Percentiles rank a stretch among this genome's conserved stretches.
Evolutionary conservation across 2,888 invertebrate species (phyloP).

Genomic region (Slavum lentiscoides): DNA sequence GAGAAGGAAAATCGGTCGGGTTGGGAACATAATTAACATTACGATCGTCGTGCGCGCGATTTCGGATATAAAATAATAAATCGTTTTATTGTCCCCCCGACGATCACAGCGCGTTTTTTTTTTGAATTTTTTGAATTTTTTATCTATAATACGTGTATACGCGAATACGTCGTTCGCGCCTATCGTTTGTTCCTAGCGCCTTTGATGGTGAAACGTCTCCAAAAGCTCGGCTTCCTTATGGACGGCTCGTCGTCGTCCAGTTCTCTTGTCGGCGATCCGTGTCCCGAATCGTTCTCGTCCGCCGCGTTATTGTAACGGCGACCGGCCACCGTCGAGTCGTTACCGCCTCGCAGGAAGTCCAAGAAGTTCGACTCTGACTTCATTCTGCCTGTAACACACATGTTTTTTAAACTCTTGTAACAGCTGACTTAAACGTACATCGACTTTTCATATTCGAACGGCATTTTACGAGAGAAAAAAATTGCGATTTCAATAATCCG

Average conservation of each 20-base stretch:
- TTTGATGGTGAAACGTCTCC: conserved; percentile 58
- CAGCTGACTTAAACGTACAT: no score
- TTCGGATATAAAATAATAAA: no score
- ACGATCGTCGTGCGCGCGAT: no score
- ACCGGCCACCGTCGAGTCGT: conserved; percentile 57
- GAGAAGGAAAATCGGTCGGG: no score
- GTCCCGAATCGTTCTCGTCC: conserved; percentile 56
- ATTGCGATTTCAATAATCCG: no score
- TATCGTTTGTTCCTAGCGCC: conserved; percentile 54
- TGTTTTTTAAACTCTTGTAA: no score
- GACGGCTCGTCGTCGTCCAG: conserved; percentile 64
- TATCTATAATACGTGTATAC: conserved; percentile 18
- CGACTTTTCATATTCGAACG: no score
- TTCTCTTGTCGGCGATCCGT: conserved; percentile 55
- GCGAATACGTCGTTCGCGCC: neutral
- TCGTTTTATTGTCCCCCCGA: no score
- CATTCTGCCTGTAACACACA: conserved; percentile 58
- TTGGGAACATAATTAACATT: no score
- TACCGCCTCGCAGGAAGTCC: conserved; percentile 70
- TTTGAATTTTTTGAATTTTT: neutral
- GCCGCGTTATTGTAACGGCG: conserved; percentile 52
- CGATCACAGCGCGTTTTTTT: no score
- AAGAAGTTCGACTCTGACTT: conserved; percentile 68
- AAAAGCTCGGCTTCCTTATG: conserved; percentile 62
- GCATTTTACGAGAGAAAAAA: no score